Evolutionary conservation across 92 coral and sea anemone species (phyloP).

Genomic region (Parazoanthus darwini): DNA sequence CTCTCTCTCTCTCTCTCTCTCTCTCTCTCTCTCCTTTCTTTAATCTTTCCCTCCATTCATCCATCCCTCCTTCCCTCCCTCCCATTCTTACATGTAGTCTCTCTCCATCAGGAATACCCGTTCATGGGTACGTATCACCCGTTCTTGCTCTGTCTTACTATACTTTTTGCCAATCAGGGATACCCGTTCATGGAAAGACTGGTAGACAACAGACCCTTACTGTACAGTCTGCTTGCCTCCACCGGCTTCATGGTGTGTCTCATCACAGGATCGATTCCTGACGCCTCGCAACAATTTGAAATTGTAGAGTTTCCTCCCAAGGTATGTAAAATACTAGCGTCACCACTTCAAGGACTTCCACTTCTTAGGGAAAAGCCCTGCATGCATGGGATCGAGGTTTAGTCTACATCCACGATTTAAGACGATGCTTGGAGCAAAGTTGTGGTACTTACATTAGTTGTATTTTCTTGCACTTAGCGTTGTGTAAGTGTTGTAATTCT

Average conservation of each 20-base stretch:
- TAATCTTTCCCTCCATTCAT: conserved; percentile 86
- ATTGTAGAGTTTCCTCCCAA: conserved; percentile 89
- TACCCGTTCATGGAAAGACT: conserved; percentile 98
- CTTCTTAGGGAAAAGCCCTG: too few species aligned
- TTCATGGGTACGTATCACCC: conserved; percentile 75
- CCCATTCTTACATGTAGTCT: neutral
- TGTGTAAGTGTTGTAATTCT: neutral
- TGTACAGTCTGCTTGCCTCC: conserved; percentile 90
- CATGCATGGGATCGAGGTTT: too few species aligned
- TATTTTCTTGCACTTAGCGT: too few species aligned
- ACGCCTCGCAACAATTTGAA: conserved; percentile 87
- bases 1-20: too few species aligned
- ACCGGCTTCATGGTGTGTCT: conserved; percentile 81
- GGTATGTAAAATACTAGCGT: conserved; percentile 47
- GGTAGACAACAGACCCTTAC: conserved; percentile 83
- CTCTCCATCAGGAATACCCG: conserved; percentile 78
- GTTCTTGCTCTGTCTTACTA: neutral
- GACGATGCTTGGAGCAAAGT: too few species aligned
- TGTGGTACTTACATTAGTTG: too few species aligned
- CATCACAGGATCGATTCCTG: conserved; percentile 82
- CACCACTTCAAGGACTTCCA: too few species aligned
- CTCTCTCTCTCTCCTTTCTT: neutral
- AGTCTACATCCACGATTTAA: too few species aligned
- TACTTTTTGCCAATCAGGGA: conserved; percentile 55
- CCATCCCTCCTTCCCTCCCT: too few species aligned